Evolutionary conservation across 2,113 vertebrate species (phyloP), one percentile per base, ranked within the genome.

Genomic region (Misgurnus mizolepis): DNA sequence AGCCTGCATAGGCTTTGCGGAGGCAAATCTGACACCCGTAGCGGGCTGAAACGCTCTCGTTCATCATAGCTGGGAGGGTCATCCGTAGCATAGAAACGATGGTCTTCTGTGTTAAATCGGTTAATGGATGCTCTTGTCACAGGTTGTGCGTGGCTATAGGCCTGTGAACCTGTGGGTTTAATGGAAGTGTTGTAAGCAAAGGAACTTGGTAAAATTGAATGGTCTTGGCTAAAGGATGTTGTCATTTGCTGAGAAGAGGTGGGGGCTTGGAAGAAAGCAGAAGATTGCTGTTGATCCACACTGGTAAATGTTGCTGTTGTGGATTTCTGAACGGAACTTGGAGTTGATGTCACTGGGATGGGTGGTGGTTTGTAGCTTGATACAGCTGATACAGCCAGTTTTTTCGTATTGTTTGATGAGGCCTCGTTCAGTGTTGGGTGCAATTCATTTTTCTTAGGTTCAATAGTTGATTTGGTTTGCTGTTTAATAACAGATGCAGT

Each of bases 31-130:
- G 88, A 89, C 11, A 89, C 84, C 76, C 86, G 66, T 17, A 93
- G 85, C 0, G 92, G 92, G 84, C 92, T 93, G 78, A 93, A 94
- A 78, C 93, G 92, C 73, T 93, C 92, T 81, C 93, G 88, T 70
- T 94, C 93, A 66, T 94, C 93, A 22, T 94, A 94, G 70, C 93
- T 93, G 6, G 93, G 93, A 4, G 93, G 93, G 76, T 94, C 93
- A 85, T 93, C 93, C 22, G 91, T 92, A 39, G 89, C 85, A 76
- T 90, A 90, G 83, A 92, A 93, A 62, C 45, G 84, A 39, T 86
- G 71, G 34, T 92, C 82, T 12, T 87, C 85, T 47, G 70, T 82
- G 27, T 83, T 67, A 85, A 88, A 62, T 85, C 80, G 58, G 47
- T 84, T 77, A 27, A 85, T 27, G 77, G 71, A 53, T 50, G 83